Evolutionary conservation across 1,140 invertebrate species (phyloP).

Genomic region (Ostrea denselamellosa): DNA sequence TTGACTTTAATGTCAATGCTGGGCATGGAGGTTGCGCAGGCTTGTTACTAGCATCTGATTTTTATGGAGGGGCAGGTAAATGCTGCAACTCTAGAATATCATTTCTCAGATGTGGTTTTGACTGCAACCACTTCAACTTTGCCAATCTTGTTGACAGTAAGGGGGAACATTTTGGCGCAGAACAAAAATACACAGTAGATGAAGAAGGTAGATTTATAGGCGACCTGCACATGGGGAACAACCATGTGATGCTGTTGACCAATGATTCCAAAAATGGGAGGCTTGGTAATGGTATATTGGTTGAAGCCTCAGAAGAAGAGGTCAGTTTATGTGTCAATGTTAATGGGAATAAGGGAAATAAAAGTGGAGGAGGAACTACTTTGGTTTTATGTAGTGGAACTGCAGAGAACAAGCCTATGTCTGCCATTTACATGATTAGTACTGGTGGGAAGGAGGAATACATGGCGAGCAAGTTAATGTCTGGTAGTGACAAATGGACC

Average conservation of each 20-base stretch:
- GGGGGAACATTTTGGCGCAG: slow-evolving; percentile 64
- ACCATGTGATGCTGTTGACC: slow-evolving; percentile 61
- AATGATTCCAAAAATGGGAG: slow-evolving; percentile 62
- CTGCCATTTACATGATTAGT: slow-evolving; percentile 60
- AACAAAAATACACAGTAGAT: slow-evolving; percentile 52
- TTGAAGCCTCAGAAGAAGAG: slow-evolving; percentile 41
- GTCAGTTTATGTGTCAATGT: slow-evolving; percentile 52
- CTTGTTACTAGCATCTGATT: slow-evolving; percentile 56
- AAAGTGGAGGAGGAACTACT: slow-evolving; percentile 54
- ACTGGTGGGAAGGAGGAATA: slow-evolving; percentile 61
- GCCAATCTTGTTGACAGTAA: slow-evolving; percentile 52
- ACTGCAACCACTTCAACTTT: slow-evolving; percentile 61
- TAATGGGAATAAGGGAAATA: slow-evolving; percentile 50
- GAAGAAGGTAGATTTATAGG: slow-evolving; percentile 62
- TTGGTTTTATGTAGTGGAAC: slow-evolving; percentile 60
- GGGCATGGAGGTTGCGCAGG: slow-evolving; percentile 61
- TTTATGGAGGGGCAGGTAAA: slow-evolving; percentile 59
- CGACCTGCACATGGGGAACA: slow-evolving; percentile 62
- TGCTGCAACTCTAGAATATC: slow-evolving; percentile 60
- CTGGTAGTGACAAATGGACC: slow-evolving; percentile 65
- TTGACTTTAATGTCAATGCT: slow-evolving; percentile 63
- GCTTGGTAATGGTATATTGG: slow-evolving; percentile 59
- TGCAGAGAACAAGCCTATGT: slow-evolving; percentile 2
- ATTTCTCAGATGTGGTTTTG: slow-evolving; percentile 62
- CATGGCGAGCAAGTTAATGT: slow-evolving; percentile 51